These are phyloP conservation scores for Clistopyga incitator DNA, from an alignment of 2,888 invertebrate species.

Conservation along the genomic window DNA sequence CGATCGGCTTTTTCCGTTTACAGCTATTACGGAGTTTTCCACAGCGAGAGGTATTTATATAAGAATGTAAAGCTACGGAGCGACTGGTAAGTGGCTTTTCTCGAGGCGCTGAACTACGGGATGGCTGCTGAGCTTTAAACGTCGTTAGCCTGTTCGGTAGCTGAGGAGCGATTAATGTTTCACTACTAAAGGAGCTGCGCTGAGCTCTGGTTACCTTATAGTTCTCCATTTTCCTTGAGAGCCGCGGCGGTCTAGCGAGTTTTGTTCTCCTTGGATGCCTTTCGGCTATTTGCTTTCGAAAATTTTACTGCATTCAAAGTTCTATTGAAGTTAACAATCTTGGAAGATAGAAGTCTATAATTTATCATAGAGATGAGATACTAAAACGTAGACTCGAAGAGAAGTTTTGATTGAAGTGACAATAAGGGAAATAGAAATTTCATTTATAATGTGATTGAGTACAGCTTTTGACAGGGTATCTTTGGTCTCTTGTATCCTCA, in stretches of 20 bases:
- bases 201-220: neutral
- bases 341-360: neutral
- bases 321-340: neutral
- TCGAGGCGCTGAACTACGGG: constrained; percentile 40
- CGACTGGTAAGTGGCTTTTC: constrained; percentile 55
- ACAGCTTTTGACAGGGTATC: no score
- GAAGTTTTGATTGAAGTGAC: constrained; percentile 1
- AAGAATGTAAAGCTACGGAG: constrained; percentile 38
- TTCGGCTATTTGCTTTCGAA: neutral
- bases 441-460: no score
- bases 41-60: constrained; percentile 37
- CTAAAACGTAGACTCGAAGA: neutral
- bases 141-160: constrained; percentile 47
- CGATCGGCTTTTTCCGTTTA: neutral
- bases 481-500: no score
- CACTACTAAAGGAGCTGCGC: constrained; percentile 21
- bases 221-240: constrained; percentile 4
- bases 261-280: neutral
- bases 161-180: constrained; percentile 59
- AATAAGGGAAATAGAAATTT: neutral
- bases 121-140: constrained; percentile 43
- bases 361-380: neutral
- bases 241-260: neutral
- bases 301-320: neutral
- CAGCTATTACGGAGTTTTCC: constrained; percentile 8